phyloP scores from a whole-genome alignment of 2,113 vertebrate species.

The Oxyura jamaicensis region DNA sequence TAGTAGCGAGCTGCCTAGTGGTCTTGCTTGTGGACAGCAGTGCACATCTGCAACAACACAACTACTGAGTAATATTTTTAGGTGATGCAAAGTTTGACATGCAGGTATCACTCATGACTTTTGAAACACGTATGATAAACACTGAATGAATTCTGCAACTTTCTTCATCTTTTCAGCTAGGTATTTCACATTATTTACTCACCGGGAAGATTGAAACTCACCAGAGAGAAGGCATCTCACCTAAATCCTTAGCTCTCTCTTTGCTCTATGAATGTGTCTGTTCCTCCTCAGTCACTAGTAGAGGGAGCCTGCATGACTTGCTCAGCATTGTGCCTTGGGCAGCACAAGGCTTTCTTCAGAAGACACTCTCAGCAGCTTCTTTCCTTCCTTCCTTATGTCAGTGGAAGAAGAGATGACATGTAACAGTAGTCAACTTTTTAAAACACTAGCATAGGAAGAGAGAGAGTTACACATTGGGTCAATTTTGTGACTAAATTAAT shows the following conservation, averaged over 20 bases:
- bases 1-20: neutral
- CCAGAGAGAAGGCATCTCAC: neutral
- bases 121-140: neutral
- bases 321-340: neutral
- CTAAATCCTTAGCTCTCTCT: neutral
- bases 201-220: neutral
- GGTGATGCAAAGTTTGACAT: neutral
- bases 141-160: neutral
- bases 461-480: neutral
- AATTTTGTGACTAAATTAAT: neutral
- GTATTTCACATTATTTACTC: neutral
- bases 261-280: neutral
- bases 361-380: too few relatives aligned
- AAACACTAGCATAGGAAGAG: neutral
- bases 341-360: neutral
- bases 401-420: neutral
- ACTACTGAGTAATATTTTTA: neutral
- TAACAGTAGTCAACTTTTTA: neutral
- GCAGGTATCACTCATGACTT: neutral
- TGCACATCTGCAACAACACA: neutral
- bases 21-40: neutral
- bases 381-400: neutral
- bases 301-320: neutral
- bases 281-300: neutral
- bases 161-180: neutral